These are phyloP conservation scores for Miichthys miiuy DNA, from an alignment of 2,797 vertebrate species.

Conservation along the genomic window DNA sequence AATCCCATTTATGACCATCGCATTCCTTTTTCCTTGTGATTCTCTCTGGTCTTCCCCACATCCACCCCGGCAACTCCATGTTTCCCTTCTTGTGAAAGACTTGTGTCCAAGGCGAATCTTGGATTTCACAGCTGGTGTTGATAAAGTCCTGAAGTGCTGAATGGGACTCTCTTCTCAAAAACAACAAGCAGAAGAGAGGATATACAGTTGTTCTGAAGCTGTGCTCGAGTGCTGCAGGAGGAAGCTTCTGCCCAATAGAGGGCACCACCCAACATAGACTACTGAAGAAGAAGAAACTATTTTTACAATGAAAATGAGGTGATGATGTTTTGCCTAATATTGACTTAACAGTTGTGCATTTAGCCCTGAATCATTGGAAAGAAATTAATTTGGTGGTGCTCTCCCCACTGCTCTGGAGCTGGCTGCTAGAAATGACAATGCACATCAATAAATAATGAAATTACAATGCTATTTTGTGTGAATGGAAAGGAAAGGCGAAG, in stretches of 20 bases:
- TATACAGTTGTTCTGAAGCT: constrained; percentile 16
- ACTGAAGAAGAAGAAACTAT: neutral
- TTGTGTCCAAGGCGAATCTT: constrained; percentile 49
- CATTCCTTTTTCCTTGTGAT: constrained; percentile 67
- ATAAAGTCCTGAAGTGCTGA: constrained; percentile 66
- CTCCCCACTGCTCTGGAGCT: neutral
- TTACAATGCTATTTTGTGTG: neutral
- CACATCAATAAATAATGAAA: constrained; percentile 1
- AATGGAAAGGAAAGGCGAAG: neutral
- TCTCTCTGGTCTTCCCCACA: constrained; percentile 56
- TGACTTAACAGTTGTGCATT: neutral
- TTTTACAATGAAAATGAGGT: neutral
- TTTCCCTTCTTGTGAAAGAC: constrained; percentile 58
- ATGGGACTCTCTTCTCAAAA: constrained; percentile 61
- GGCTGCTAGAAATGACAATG: neutral
- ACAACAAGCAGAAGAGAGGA: constrained; percentile 62
- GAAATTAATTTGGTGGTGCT: neutral
- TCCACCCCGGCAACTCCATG: constrained; percentile 35
- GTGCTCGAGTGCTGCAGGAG: neutral
- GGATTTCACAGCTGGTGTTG: constrained; percentile 79
- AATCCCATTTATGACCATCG: constrained; percentile 53
- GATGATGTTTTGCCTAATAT: neutral
- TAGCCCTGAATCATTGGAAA: neutral
- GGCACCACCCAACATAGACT: neutral
- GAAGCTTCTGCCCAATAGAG: constrained; percentile 16